phyloP scores from a whole-genome alignment of 2,113 vertebrate species.

The Papio anubis region DNA sequence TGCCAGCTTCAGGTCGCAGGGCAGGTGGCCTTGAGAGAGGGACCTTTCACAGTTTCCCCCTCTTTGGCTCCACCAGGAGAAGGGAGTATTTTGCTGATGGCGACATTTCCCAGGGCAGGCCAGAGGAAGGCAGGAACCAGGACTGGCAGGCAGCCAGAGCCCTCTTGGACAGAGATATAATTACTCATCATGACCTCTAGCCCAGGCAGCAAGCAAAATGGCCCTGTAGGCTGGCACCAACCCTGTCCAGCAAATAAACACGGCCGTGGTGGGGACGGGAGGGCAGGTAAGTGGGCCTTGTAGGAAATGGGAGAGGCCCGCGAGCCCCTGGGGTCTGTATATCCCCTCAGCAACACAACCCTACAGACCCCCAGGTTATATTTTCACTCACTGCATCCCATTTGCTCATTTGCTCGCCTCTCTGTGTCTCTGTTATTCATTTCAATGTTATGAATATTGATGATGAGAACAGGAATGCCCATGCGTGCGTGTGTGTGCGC shows the following conservation, averaged over 20 bases:
- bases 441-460: not conserved
- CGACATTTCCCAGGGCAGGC: constrained; percentile 63
- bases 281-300: not conserved
- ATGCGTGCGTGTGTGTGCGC: fast-evolving
- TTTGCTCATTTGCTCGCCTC: not conserved
- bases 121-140: constrained; percentile 65
- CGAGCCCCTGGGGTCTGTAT: not conserved
- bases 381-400: not conserved
- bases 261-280: not conserved
- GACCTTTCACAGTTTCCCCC: not conserved
- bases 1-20: not conserved
- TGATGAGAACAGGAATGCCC: not conserved
- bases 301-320: not conserved
- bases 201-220: constrained; percentile 62
- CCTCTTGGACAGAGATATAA: constrained; percentile 72
- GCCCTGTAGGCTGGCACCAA: constrained; percentile 60
- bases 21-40: not conserved
- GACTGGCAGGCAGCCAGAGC: constrained; percentile 79
- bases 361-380: fast-evolving
- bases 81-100: constrained; percentile 63
- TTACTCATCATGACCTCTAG: constrained; percentile 78
- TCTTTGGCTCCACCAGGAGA: not conserved
- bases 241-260: constrained; percentile 55
- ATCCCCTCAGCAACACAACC: not conserved
- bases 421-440: not conserved